phyloP scores from a whole-genome alignment of 2,113 vertebrate genomes.

The Piaya cayana region DNA sequence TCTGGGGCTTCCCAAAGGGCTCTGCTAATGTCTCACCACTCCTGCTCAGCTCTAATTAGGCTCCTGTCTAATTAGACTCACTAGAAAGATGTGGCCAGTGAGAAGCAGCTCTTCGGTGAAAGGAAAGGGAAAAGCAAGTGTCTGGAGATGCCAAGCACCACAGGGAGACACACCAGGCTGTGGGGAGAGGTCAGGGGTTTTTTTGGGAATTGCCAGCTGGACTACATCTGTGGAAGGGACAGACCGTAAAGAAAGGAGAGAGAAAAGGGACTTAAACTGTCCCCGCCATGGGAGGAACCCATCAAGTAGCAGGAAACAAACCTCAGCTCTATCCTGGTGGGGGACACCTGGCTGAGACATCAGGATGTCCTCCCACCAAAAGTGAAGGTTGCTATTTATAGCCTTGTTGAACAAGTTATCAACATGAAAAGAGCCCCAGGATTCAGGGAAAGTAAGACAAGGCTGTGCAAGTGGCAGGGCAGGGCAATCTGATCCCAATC shows the following conservation, averaged over 20 bases:
- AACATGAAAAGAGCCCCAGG: not conserved
- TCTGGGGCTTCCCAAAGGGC: not conserved
- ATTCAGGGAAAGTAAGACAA: not conserved
- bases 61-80: constrained; percentile 24
- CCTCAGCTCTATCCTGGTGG: not conserved
- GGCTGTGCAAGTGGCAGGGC: not conserved
- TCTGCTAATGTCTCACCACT: not conserved
- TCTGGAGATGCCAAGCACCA: not conserved
- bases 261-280: not conserved
- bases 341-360: not conserved
- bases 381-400: not conserved
- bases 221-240: not conserved
- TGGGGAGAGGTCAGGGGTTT: not conserved
- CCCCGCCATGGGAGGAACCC: too few relatives aligned
- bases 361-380: not conserved
- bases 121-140: not conserved
- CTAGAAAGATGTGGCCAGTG: not conserved
- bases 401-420: fast-evolving
- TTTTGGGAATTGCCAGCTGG: not conserved
- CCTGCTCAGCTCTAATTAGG: constrained; percentile 19
- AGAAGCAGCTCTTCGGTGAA: not conserved
- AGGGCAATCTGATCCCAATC: not conserved
- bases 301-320: not conserved
- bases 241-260: not conserved
- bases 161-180: not conserved